phyloP scores from a whole-genome alignment of 2,113 vertebrate genomes.

The Sander vitreus region DNA sequence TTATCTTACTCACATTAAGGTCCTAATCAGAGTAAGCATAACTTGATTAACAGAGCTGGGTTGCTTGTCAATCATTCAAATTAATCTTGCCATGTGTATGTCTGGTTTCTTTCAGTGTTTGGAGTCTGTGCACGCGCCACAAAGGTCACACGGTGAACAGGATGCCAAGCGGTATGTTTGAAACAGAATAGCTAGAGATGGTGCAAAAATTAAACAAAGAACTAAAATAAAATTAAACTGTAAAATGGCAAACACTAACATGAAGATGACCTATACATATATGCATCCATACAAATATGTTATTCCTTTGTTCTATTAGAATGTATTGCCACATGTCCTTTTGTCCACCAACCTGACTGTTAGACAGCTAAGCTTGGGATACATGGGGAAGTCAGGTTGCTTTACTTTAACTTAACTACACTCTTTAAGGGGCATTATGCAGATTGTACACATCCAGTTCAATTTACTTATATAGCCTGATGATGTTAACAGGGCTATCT shows the following conservation, averaged over 20 bases:
- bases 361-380: too few relatives aligned
- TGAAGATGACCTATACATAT: not conserved
- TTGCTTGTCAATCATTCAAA: conserved; percentile 78
- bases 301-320: not conserved
- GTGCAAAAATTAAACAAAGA: not conserved
- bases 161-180: conserved; percentile 18
- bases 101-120: conserved; percentile 51
- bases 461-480: not conserved
- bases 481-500: not conserved
- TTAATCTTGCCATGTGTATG: conserved; percentile 60
- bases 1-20: conserved; percentile 77
- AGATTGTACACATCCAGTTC: not conserved
- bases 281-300: not conserved
- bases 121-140: conserved; percentile 39
- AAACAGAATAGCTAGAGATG: not conserved
- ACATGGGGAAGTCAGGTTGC: not conserved
- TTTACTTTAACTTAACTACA: not conserved
- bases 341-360: conserved; percentile 3
- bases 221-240: not conserved
- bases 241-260: not conserved
- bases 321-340: not conserved
- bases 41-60: conserved; percentile 76
- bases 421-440: not conserved
- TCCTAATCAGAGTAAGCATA: conserved; percentile 74
- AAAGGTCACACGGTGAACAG: conserved; percentile 55